phyloP scores from a whole-genome alignment of 2,113 vertebrate genomes.

The Salvelinus sp. region DNA sequence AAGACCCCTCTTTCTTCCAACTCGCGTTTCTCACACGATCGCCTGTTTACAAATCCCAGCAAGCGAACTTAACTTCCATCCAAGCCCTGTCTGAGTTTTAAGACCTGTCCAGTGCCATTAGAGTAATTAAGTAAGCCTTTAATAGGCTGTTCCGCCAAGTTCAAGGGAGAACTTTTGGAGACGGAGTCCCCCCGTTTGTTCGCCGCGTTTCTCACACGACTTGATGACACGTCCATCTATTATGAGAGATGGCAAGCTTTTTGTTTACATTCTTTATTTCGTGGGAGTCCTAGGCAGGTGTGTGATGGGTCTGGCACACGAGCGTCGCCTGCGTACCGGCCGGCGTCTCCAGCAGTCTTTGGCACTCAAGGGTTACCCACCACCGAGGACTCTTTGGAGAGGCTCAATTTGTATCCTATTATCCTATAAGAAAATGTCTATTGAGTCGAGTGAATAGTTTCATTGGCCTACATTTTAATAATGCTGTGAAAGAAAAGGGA shows the following conservation, averaged over 20 bases:
- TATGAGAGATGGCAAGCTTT: conserved; percentile 91
- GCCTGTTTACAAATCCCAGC: conserved; percentile 87
- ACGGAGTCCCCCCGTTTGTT: conserved; percentile 91
- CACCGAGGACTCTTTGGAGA: conserved; percentile 87
- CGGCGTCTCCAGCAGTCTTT: conserved; percentile 85
- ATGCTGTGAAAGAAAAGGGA: conserved; percentile 89
- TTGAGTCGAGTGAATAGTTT: conserved; percentile 99
- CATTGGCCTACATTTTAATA: conserved; percentile 98
- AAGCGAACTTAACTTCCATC: conserved; percentile 78
- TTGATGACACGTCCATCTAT: conserved; percentile 95
- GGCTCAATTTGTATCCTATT: conserved; percentile 99
- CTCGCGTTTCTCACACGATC: conserved; percentile 83
- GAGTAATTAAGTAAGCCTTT: conserved; percentile 99
- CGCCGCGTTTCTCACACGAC: conserved; percentile 97
- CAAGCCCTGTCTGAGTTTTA: conserved; percentile 84
- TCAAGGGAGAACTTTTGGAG: conserved; percentile 95
- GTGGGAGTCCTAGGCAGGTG: conserved; percentile 94
- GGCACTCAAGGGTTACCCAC: conserved; percentile 92
- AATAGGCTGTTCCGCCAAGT: conserved; percentile 99
- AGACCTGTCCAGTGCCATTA: conserved; percentile 98
- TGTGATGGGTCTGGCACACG: conserved; percentile 93
- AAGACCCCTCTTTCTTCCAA: conserved; percentile 73
- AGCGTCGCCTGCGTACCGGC: conserved; percentile 74
- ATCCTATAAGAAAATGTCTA: conserved; percentile 99
- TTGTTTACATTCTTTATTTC: conserved; percentile 92